Base-by-base conservation (phyloP, 2,113 vertebrate genomes). In the Phaethon lepturus region DNA sequence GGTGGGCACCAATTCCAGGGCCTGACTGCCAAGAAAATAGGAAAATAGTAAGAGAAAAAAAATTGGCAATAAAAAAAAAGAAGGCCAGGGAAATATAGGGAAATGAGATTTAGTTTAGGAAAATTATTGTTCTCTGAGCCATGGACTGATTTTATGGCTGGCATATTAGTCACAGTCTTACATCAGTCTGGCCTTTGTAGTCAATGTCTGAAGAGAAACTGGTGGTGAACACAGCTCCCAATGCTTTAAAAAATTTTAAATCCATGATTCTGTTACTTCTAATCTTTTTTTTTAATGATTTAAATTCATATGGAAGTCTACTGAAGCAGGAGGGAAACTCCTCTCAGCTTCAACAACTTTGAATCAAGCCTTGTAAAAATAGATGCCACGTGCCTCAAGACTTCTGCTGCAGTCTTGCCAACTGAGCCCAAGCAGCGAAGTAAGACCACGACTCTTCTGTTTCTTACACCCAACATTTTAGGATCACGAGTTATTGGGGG, bases 1-100 rank as follows among this genome's bases (percentile, higher is more conserved):
- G 76, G 74, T 90, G 89, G 90, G 96, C 89, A 93, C 69, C 4
- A 49, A 84, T 96, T 95, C 92, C 85, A 89, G 74, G 67, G 58
- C 63, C 74, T 86, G 86, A 86, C 91, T 98, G 97, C 97, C 97
- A 98, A 96, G 77, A 83, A 85, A 97, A 95, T n/a, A 91, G 94
- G 82, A 95, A 86, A 94, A 97, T 95, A 95, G 85, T 87, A 90
- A 84, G 66, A 89, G 59, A 50, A 80, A 96, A 79, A 91, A 79
- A 91, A 94, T 44, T 58, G 90, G 60, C 91, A 92, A 35, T 64
- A 60, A 49, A 88, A 64, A 72, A 67, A 73, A 68, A 64, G 7
- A 25, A 87, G 52, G 71, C 49, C 45, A 86, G 69, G 63, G 56
- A 88, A 90, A 88, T 86, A 77, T 2, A 88, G 40, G 86, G 66